Conservation (phyloP, 2,797 vertebrate genomes). For the Natrix natrix region DNA sequence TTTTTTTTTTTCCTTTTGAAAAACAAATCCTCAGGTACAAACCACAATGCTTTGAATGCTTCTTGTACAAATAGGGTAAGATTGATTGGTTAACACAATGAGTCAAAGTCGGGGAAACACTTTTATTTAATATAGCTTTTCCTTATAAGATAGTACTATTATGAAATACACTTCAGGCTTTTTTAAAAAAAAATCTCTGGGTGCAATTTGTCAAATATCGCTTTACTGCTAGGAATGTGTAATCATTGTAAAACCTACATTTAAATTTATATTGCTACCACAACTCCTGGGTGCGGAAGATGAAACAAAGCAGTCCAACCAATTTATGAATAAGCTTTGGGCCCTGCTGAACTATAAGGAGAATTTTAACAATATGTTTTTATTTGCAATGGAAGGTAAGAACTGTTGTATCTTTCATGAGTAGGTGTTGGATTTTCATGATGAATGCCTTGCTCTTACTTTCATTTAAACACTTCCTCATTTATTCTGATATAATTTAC, state of each 20-base stretch:
- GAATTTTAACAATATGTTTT: conserved; percentile 22
- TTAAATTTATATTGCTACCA: conserved; percentile 53
- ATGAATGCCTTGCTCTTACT: not conserved
- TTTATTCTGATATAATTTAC: not conserved
- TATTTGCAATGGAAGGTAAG: conserved; percentile 25
- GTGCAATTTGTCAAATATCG: conserved; percentile 13
- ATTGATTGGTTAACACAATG: not conserved
- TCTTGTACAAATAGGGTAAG: not conserved
- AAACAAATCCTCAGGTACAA: not conserved
- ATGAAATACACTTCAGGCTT: conserved; percentile 10
- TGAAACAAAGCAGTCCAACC: conserved; percentile 39
- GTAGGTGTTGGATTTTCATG: conserved; percentile 5
- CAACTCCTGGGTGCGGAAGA: not conserved
- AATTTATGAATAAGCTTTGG: conserved; percentile 23
- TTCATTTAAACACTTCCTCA: not conserved
- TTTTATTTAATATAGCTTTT: not conserved
- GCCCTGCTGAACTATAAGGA: conserved; percentile 25
- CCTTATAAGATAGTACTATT: not conserved
- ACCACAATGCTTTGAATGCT: not conserved
- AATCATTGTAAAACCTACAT: conserved; percentile 49
- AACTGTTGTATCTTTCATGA: conserved; percentile 1
- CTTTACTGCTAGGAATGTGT: conserved; percentile 38
- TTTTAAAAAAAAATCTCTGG: not conserved
- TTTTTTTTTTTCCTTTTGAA: not conserved
- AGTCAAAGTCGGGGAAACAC: not conserved